Percentiles rank a stretch among this genome's conserved stretches.
Evolutionary conservation across 2,113 vertebrate genomes (phyloP).

Genomic region (Chinchilla lanigera): DNA sequence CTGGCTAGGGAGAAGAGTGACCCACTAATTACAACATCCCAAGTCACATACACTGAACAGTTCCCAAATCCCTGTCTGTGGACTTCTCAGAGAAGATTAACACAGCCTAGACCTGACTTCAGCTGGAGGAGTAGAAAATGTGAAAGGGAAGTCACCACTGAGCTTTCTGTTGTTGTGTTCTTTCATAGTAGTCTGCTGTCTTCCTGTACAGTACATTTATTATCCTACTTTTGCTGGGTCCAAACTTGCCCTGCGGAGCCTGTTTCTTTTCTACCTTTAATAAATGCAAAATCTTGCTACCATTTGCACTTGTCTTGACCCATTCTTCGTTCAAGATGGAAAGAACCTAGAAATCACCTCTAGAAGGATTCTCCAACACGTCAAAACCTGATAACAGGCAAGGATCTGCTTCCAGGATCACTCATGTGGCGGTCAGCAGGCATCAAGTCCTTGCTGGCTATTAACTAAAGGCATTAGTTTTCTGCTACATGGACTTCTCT

Average conservation of each 20-base stretch:
- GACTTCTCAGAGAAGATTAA: not conserved
- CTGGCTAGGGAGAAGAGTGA: not conserved
- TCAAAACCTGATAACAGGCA: not conserved
- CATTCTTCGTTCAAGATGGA: not conserved
- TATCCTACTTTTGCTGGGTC: not conserved
- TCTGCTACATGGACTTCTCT: not conserved
- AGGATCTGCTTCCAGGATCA: not conserved
- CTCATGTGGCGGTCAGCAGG: accelerated
- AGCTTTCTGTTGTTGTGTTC: not conserved
- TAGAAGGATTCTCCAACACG: not conserved
- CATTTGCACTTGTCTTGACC: not conserved
- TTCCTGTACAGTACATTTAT: not conserved
- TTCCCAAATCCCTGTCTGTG: not conserved
- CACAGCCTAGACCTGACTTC: not conserved
- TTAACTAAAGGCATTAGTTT: not conserved
- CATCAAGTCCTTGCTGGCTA: not conserved
- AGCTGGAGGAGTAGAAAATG: not conserved
- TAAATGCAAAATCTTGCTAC: not conserved
- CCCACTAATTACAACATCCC: not conserved
- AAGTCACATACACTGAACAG: not conserved
- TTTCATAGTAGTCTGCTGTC: not conserved
- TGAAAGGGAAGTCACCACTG: not conserved
- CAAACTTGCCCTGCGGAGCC: not conserved
- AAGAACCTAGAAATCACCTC: not conserved
- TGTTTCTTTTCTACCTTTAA: not conserved